Base-by-base conservation (phyloP, 2,113 vertebrate species). In the Peromyscus maniculatus region DNA sequence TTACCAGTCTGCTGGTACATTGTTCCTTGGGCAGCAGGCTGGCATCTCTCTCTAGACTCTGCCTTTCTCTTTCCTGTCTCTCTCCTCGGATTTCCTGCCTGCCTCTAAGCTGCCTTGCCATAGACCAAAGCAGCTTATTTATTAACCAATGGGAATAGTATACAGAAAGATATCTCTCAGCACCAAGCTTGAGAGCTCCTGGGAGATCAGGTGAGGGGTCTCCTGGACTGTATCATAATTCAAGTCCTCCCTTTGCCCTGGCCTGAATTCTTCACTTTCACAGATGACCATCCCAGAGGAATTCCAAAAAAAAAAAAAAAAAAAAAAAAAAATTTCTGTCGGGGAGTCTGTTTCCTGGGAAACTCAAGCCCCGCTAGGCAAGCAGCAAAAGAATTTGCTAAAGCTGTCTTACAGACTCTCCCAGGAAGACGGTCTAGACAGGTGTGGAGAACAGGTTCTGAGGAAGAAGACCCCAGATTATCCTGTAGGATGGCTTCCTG, bases 331-430 rank as follows among this genome's bases (percentile, higher is more conserved):
- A 22, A 71, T 67, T 71, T 84, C 17, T 66, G 7, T 49, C 66
- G 62, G 36, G 36, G 7, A 64, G 22, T 67, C 9, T 84, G 89
- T 95, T 97, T 91, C 87, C 67, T 94, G 74, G 89, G 91, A 93
- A 97, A 90, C 74, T 66, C 43, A 95, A 93, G 87, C 21, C 87
- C 93, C 87, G 74, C 12, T 55, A 39, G n/a, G 22, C 87, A 59
- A 71, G 24, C 72, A 94, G 39, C 74, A 82, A 95, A 96, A 55
- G 36, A 82, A 71, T 46, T 43, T 83, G 67, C 83, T 62, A 84
- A 95, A 90, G 49, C 82, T 87, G 96, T 26, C 77, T 94, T 67
- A 39, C 1, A 88, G 66, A 74, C 19, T 91, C 71, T 89, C 66
- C 43, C 43, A 74, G 62, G 43, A 83, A 95, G 31, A 31, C 39